phyloP scores from a whole-genome alignment of 2,888 invertebrate genomes.

The Rotaria macrura region DNA sequence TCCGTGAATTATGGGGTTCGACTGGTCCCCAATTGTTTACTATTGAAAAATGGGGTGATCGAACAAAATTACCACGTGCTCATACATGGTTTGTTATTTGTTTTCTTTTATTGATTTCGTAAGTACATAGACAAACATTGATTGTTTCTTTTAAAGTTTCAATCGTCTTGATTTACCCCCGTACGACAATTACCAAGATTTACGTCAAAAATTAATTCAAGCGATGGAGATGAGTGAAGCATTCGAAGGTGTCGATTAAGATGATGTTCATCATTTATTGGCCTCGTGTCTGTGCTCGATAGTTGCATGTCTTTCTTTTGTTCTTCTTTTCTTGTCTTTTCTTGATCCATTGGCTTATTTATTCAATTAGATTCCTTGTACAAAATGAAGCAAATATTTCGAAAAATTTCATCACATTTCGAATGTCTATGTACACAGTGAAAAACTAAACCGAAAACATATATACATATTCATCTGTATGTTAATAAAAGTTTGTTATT shows the following conservation, averaged over 20 bases:
- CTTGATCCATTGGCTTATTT: neutral
- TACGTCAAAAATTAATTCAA: slow-evolving; percentile 83
- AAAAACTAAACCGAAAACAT: neutral
- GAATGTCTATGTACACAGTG: neutral
- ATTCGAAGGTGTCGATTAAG: slow-evolving; percentile 89
- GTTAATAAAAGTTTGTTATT: neutral
- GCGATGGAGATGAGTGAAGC: slow-evolving; percentile 93
- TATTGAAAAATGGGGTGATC: slow-evolving; percentile 89
- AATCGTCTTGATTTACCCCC: slow-evolving; percentile 94
- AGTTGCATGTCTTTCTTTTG: neutral
- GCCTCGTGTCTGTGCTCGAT: neutral
- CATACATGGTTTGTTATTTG: slow-evolving; percentile 72
- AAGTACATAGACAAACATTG: neutral
- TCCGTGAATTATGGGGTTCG: slow-evolving; percentile 91
- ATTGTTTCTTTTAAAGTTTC: slow-evolving; percentile 62
- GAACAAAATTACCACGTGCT: slow-evolving; percentile 82
- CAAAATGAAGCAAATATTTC: neutral
- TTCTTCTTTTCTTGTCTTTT: neutral
- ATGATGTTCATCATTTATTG: neutral
- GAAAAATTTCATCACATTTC: neutral
- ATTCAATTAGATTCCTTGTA: neutral
- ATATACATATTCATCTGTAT: neutral
- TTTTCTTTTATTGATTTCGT: neutral
- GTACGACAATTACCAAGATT: slow-evolving; percentile 84
- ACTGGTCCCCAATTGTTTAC: slow-evolving; percentile 97